Evolutionary conservation across 2,797 vertebrate genomes (phyloP).

Genomic region (Tauraco hartlaubi): DNA sequence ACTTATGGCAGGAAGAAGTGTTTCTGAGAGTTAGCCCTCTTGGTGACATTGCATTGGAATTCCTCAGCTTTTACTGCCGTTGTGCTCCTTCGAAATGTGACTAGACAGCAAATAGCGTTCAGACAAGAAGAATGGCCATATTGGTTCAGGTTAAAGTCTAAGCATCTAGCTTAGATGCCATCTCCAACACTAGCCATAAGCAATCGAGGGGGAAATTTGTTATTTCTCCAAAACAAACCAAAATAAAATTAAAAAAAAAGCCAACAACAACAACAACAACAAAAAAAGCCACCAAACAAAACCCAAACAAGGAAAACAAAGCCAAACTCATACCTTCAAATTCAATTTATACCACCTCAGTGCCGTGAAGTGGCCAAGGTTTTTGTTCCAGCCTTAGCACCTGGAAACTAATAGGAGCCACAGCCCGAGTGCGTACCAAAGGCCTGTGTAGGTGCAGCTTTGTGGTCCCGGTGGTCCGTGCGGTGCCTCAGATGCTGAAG

Average conservation of each 20-base stretch:
- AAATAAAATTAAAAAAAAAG: background rate
- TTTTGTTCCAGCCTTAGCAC: background rate
- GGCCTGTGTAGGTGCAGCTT: background rate
- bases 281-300: background rate
- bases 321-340: background rate
- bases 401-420: background rate
- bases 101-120: background rate
- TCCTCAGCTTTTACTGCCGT: background rate
- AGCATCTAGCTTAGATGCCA: background rate
- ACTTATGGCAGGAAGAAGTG: background rate
- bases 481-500: background rate
- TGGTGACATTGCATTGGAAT: background rate
- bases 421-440: rapidly evolving
- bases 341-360: background rate
- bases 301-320: background rate
- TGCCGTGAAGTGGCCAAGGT: background rate
- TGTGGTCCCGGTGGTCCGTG: rapidly evolving
- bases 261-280: background rate
- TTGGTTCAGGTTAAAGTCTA: background rate
- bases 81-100: background rate
- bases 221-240: background rate
- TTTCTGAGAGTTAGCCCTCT: background rate
- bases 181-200: background rate
- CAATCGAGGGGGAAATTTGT: background rate
- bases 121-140: background rate